Percentiles rank a stretch among this genome's conserved stretches.
Conservation (phyloP, 2,113 vertebrate genomes). For the Campylomormyrus tamandua region DNA sequence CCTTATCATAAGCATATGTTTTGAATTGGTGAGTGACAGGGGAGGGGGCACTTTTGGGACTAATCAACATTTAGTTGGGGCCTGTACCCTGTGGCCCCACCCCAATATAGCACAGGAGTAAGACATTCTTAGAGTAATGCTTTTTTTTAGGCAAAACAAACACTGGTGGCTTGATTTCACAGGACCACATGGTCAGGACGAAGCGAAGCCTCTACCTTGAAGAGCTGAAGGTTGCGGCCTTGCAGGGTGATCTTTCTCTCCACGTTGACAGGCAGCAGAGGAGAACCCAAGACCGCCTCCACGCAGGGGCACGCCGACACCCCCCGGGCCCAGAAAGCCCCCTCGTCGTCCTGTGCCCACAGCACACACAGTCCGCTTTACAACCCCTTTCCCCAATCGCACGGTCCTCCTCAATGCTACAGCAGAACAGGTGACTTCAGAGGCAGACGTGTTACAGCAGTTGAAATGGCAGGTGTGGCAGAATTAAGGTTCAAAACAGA, state of each 20-base stretch:
- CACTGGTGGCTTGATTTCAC: background rate
- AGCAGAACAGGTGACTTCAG: background rate
- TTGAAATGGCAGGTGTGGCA: background rate
- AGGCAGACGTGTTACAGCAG: background rate
- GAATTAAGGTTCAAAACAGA: background rate
- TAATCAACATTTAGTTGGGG: background rate
- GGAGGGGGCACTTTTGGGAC: background rate
- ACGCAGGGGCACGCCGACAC: constrained; percentile 85
- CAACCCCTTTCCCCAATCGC: background rate
- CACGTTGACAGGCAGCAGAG: constrained; percentile 72
- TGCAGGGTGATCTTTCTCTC: constrained; percentile 75
- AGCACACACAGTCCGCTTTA: background rate
- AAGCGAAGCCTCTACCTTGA: constrained; percentile 63
- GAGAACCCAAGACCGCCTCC: constrained; percentile 74
- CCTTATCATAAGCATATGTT: background rate
- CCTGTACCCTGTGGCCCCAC: background rate
- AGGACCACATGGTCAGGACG: background rate
- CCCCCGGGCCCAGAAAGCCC: constrained; percentile 61
- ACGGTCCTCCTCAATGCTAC: background rate
- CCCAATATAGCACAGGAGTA: background rate
- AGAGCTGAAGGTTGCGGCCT: constrained; percentile 82
- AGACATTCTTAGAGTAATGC: background rate
- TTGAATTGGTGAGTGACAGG: background rate
- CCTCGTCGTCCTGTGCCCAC: constrained; percentile 63
- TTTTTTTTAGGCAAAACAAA: background rate